These are phyloP conservation scores for Cariama cristata DNA, from an alignment of 2,113 vertebrate genomes.

Conservation along the genomic window DNA sequence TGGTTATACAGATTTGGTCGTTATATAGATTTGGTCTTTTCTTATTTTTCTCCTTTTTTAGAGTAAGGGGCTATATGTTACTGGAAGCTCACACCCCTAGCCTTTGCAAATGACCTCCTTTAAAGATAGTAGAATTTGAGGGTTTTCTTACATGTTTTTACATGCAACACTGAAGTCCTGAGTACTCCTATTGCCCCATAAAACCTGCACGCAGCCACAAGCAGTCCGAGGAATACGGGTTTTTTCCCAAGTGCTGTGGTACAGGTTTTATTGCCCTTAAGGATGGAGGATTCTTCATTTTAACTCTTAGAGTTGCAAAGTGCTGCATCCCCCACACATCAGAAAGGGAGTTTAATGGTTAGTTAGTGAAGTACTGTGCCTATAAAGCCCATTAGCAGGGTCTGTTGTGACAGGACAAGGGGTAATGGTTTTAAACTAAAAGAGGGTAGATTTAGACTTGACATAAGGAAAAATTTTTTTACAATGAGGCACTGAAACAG, in stretches of 20 bases:
- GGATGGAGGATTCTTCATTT: neutral
- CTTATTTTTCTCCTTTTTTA: neutral
- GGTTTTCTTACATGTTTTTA: neutral
- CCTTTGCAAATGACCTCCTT: neutral
- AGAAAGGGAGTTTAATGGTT: neutral
- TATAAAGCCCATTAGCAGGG: neutral
- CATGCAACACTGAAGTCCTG: neutral
- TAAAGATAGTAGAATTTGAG: neutral
- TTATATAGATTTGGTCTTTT: neutral
- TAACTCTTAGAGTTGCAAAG: neutral
- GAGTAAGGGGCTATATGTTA: neutral
- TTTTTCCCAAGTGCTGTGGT: neutral
- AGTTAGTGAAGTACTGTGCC: neutral
- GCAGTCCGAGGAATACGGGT: accelerated
- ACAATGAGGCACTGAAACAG: too few species aligned
- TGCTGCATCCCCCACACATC: neutral
- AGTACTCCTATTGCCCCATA: neutral
- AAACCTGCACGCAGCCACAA: neutral
- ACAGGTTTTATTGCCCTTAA: neutral
- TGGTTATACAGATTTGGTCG: neutral
- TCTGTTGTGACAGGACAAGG: too few species aligned
- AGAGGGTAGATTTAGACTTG: too few species aligned
- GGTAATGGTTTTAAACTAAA: too few species aligned
- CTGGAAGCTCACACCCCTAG: neutral
- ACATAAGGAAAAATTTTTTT: too few species aligned